These are phyloP conservation scores for Microplitis deprimator DNA, from an alignment of 2,888 invertebrate genomes.

Conservation along the genomic window DNA sequence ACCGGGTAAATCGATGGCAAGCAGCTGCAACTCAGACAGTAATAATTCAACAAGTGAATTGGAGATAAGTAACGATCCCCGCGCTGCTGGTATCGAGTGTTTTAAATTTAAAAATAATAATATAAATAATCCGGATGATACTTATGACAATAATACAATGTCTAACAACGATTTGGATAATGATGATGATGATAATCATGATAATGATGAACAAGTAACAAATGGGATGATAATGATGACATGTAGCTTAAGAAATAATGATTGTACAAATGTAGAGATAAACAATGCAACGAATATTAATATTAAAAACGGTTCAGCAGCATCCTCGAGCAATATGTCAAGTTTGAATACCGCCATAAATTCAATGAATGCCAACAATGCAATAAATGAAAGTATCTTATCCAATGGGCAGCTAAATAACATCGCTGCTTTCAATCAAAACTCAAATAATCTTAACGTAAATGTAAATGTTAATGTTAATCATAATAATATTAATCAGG, in stretches of 20 bases:
- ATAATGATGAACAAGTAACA: conserved; percentile 20
- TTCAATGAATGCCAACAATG: conserved; percentile 66
- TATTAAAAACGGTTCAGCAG: conserved; percentile 64
- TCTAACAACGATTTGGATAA: conserved; percentile 55
- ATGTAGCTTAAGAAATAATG: conserved; percentile 51
- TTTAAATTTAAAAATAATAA: conserved; percentile 26
- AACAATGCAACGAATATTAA: conserved; percentile 70
- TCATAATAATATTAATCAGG: conserved; percentile 54
- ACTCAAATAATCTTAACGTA: conserved; percentile 52
- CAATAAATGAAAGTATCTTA: conserved; percentile 69
- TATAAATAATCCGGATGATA: conserved; percentile 45
- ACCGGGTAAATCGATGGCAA: conserved; percentile 54
- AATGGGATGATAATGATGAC: conserved; percentile 26
- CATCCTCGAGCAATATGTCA: conserved; percentile 62
- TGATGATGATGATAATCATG: conserved; percentile 34
- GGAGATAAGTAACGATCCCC: conserved; percentile 57
- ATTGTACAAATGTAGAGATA: conserved; percentile 69
- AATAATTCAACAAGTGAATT: conserved; percentile 61
- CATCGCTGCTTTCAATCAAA: conserved; percentile 45
- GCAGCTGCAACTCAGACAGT: conserved; percentile 58
- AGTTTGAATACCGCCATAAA: conserved; percentile 65
- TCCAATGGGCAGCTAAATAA: conserved; percentile 64
- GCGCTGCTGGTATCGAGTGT: conserved; percentile 34
- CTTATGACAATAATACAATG: conserved; percentile 52
- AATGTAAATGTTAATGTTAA: conserved; percentile 55